Conservation (phyloP, 2,888 invertebrate species). For the Polietes domitor region DNA sequence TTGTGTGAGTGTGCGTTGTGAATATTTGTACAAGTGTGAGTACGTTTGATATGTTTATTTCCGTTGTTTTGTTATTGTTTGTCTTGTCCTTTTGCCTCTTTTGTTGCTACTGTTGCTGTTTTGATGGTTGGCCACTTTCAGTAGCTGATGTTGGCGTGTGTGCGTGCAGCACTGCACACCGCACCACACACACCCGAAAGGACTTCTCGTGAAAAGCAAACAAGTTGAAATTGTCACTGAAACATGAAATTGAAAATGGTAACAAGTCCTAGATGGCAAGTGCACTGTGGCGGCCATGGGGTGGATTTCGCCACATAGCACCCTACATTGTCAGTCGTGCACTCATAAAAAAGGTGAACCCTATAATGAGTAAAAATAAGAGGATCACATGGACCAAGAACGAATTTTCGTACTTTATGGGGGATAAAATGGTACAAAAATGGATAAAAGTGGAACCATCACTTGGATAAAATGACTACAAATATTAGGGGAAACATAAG, state of each 20-base stretch:
- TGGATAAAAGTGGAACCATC: no score
- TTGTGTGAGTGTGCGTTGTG: background rate
- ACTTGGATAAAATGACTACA: no score
- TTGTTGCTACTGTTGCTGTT: constrained; percentile 57
- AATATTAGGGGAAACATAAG: no score
- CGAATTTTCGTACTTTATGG: no score
- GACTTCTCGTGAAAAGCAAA: constrained; percentile 47
- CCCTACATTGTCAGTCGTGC: background rate
- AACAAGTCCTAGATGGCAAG: constrained; percentile 54
- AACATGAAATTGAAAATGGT: constrained; percentile 66
- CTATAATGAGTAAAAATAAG: no score
- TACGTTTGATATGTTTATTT: constrained; percentile 55
- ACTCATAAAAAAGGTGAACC: no score
- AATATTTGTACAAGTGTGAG: background rate
- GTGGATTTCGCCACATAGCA: background rate
- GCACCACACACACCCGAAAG: constrained; percentile 30
- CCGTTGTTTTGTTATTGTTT: constrained; percentile 19
- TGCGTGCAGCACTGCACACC: no score
- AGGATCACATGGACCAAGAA: no score
- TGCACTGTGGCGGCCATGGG: constrained; percentile 35
- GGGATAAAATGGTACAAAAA: no score
- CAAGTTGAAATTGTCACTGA: constrained; percentile 65
- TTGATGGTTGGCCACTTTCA: constrained; percentile 63
- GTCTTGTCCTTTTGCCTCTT: constrained; percentile 26
- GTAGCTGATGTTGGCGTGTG: background rate